Base-by-base conservation (phyloP, 2,797 vertebrate species). In the Erpetoichthys calabaricus region DNA sequence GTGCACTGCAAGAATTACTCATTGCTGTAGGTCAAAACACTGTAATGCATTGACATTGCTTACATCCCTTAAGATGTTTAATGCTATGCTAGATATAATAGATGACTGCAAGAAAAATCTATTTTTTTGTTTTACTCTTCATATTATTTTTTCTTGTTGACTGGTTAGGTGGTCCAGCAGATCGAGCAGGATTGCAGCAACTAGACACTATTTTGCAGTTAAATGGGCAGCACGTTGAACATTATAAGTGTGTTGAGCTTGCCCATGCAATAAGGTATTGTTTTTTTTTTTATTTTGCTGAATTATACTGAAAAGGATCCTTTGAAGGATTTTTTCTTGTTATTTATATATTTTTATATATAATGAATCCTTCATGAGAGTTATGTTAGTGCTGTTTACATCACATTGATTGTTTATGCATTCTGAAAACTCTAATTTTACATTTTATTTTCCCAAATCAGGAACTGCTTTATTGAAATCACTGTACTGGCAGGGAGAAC, bases 201-300 rank as follows among this genome's bases (percentile, higher is more conserved):
- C 73, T 91, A 3, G 94, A 97, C 76, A 94, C 90, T 0, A 80
- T 97, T 62, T 76, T 97, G 63, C 91, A 91, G 77, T 80, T 97
- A 56, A 95, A 97, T 0, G 89, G 91, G 71, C 87, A 88, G 67
- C 85, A 87, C 0, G 94, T 97, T 73, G 91, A 96, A 61, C 90
- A 92, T 68, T 97, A 93, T 92, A 97, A 97, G 68, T 97, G 93
- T 42, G 87, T 91, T 61, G 91, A 97, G 66, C 75, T 97, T 67
- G 94, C 94, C 0, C 90, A 97, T 0, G 91, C 93, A 67, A 97
- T 97, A 72, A 85, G 94, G 94, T 96, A 79, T 60, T 5, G 7
- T 49, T 49, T n/a, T n/a, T 25, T 25, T 25, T 25, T 25, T 25
- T 25, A 25, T 25, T 25, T 25, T 25, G 25, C 25, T 25, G 25